phyloP scores from a whole-genome alignment of 2,888 invertebrate species.

The Teleiodes luculella region DNA sequence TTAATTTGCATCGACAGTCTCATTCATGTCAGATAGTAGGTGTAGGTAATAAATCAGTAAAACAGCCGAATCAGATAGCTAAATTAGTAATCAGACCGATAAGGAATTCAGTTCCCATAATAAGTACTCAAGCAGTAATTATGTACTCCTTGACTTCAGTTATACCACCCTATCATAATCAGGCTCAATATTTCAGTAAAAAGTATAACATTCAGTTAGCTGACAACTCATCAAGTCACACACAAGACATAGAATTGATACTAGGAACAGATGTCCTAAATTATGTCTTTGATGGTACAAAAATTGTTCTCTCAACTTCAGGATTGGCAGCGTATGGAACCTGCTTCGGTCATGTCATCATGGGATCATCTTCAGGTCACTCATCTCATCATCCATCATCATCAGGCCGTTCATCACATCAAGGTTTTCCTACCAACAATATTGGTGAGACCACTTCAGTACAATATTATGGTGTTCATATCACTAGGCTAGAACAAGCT shows the following conservation, averaged over 20 bases:
- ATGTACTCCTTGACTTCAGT: neutral
- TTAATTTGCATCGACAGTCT: neutral
- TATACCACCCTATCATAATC: neutral
- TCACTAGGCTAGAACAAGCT: neutral
- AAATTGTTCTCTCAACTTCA: constrained; percentile 7
- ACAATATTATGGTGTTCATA: neutral
- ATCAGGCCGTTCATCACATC: neutral
- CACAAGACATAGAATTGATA: constrained; percentile 1
- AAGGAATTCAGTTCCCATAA: neutral
- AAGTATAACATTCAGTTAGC: neutral
- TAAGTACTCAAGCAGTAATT: neutral
- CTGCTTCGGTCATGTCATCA: constrained; percentile 16
- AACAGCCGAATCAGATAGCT: neutral
- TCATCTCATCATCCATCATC: no score
- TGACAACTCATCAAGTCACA: neutral
- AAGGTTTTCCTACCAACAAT: neutral
- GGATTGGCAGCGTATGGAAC: constrained; percentile 17
- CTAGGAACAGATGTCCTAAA: constrained; percentile 15
- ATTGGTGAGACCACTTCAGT: neutral
- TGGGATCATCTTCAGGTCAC: constrained; percentile 12
- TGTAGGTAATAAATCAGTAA: neutral
- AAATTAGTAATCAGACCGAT: neutral
- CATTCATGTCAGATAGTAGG: no score
- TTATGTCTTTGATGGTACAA: constrained; percentile 16
- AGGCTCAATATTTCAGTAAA: no score